Evolutionary conservation across 1,140 invertebrate genomes (phyloP).

Genomic region (Probaryconus sp.): DNA sequence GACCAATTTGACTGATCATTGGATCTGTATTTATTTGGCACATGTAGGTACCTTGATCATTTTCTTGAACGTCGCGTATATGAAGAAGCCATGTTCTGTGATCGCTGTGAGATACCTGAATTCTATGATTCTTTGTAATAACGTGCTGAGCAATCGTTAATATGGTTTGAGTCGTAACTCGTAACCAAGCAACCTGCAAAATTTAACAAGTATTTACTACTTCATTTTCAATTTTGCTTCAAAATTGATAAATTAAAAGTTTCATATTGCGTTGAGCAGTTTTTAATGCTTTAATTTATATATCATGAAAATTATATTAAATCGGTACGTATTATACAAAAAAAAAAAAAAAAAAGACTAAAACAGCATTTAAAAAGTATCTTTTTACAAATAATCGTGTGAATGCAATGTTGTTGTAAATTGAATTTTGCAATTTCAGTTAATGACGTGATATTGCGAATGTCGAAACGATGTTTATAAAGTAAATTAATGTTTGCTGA

Average conservation of each 20-base stretch:
- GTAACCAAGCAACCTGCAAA: conserved; percentile 90
- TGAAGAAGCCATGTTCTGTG: conserved; percentile 90
- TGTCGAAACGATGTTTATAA: too few relatives aligned
- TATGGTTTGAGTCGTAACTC: conserved; percentile 94
- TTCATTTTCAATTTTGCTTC: background rate
- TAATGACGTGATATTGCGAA: too few relatives aligned
- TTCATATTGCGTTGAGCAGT: too few relatives aligned
- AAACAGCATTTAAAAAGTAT: too few relatives aligned
- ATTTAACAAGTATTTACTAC: background rate
- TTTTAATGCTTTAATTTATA: too few relatives aligned
- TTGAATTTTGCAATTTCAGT: too few relatives aligned
- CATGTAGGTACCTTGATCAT: conserved; percentile 91
- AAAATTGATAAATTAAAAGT: conserved; percentile 2
- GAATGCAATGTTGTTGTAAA: too few relatives aligned
- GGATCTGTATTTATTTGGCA: conserved; percentile 95
- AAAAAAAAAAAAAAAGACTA: too few relatives aligned
- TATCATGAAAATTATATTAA: too few relatives aligned
- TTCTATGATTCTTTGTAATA: conserved; percentile 92
- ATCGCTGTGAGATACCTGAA: conserved; percentile 88
- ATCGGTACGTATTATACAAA: too few relatives aligned
- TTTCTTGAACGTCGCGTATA: conserved; percentile 87
- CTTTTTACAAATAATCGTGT: too few relatives aligned
- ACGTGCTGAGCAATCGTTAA: conserved; percentile 92
- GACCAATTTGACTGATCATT: conserved; percentile 93
- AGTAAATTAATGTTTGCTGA: too few relatives aligned